Conservation (phyloP, 2,888 invertebrate species). For the Perdita meconis region DNA sequence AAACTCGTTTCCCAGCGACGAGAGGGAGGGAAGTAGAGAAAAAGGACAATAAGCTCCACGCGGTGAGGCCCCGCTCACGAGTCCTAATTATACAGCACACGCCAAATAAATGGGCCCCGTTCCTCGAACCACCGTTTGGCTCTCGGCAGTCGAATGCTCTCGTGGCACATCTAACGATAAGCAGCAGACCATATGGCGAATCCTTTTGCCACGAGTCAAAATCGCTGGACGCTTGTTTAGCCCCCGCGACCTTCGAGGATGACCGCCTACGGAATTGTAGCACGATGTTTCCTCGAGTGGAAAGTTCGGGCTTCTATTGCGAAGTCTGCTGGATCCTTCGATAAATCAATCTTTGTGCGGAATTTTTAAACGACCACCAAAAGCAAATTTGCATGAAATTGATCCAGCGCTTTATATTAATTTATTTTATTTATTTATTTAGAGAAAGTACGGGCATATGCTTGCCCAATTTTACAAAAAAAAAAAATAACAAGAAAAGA, state of each 20-base stretch:
- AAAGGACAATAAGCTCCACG: constrained; percentile 63
- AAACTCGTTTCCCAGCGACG: constrained; percentile 73
- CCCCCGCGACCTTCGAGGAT: constrained; percentile 67
- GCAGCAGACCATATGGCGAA: constrained; percentile 82
- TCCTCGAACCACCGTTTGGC: constrained; percentile 78
- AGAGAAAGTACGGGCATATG: too few relatives aligned
- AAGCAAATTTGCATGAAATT: too few relatives aligned
- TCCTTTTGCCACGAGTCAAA: constrained; percentile 77
- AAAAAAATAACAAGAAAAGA: too few relatives aligned
- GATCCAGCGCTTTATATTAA: too few relatives aligned
- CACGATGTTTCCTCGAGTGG: neutral
- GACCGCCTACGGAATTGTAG: constrained; percentile 13
- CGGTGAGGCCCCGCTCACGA: constrained; percentile 61
- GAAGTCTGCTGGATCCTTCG: neutral
- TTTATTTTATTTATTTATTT: too few relatives aligned
- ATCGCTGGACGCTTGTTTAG: constrained; percentile 69
- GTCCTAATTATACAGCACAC: constrained; percentile 82
- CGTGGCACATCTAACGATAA: constrained; percentile 67
- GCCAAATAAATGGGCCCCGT: constrained; percentile 80
- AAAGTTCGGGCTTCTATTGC: neutral
- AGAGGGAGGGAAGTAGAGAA: constrained; percentile 36
- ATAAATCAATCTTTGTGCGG: neutral
- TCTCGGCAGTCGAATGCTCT: constrained; percentile 70
- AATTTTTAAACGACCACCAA: too few relatives aligned
- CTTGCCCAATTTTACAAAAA: too few relatives aligned